Base-by-base conservation (phyloP, 37 sponge, comb jelly and placozoan species). In the Spongia lamella region DNA sequence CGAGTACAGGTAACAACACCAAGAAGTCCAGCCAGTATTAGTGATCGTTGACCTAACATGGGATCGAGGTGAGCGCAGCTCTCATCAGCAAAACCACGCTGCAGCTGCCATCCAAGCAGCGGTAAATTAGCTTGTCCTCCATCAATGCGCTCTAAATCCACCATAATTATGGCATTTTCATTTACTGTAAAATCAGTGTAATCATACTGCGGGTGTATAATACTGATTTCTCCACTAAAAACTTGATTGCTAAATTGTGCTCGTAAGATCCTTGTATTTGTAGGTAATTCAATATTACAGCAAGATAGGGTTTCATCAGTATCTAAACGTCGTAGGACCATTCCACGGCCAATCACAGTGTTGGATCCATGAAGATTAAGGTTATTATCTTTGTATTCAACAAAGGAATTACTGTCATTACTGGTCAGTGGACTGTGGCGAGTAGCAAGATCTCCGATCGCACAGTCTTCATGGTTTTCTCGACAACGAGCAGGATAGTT, bases 281-380 rank as follows among this genome's bases (percentile, higher is more conserved):
- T 36, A 35, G 70, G 62, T 19, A 69, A 66, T 56, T 87, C 78
- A 64, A 87, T 81, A 51, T 87, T 87, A 4, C 78, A 77, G 75
- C 88, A 87, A 25, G 79, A 68, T 1, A 81, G 40, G 13, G 20
- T 56, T 36, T 40, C 30, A n/a, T 25, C 36, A 17, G 29, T 55
- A 68, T 54, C 61, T 16, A 37, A 26, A 37, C 71, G 63, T 29
- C 20, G n/a, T 34, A 87, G 71, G n/a, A 81, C 76, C 7, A 87
- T 39, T 9, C 83, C 65, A n/a, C 88, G 88, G 7, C 88, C 88
- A 53, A 87, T 24, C 2, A 67, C 67, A 20, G 71, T 71, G 14
- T 76, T 26, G 37, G 82, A 53, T 33, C 83, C 82, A 55, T 17
- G 55, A 43, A 9, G 5, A 13, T 5, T 5, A 16, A 87, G 59